phyloP scores from a whole-genome alignment of 1,140 invertebrate species.

The Dolichoris vasculosae region DNA sequence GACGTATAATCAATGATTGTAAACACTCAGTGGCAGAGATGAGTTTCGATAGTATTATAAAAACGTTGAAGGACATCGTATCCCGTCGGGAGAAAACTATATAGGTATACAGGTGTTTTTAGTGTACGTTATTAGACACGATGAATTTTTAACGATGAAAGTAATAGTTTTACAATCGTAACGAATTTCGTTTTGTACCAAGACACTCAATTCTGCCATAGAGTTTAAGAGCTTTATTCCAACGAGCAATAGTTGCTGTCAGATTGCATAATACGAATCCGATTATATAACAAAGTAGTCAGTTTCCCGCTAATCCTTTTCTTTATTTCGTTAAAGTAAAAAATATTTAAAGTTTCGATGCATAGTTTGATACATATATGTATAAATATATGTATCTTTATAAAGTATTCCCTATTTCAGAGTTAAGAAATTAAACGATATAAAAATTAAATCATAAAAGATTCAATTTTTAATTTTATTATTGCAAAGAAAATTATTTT shows the following conservation, averaged over 20 bases:
- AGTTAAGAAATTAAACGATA: too few species aligned
- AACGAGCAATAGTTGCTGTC: slow-evolving; percentile 33
- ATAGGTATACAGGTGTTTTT: background rate
- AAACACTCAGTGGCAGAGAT: slow-evolving; percentile 14
- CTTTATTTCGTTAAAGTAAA: background rate
- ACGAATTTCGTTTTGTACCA: slow-evolving; percentile 24
- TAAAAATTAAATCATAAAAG: too few species aligned
- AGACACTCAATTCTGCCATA: slow-evolving; percentile 14
- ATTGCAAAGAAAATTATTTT: too few species aligned
- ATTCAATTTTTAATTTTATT: too few species aligned
- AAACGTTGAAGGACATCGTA: background rate
- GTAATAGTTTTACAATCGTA: slow-evolving; percentile 21
- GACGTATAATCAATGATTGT: slow-evolving; percentile 10
- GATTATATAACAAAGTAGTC: background rate
- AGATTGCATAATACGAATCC: slow-evolving; percentile 48
- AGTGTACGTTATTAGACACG: background rate
- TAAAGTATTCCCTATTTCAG: too few species aligned
- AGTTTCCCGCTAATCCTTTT: background rate
- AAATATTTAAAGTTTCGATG: background rate
- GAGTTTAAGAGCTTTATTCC: slow-evolving; percentile 18
- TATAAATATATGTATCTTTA: too few species aligned
- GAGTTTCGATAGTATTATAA: slow-evolving; percentile 5
- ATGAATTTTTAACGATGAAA: slow-evolving; percentile 25
- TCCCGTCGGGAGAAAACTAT: background rate
- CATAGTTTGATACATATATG: background rate